Base-by-base conservation (phyloP, 2,113 vertebrate species). In the Amia ocellicauda region DNA sequence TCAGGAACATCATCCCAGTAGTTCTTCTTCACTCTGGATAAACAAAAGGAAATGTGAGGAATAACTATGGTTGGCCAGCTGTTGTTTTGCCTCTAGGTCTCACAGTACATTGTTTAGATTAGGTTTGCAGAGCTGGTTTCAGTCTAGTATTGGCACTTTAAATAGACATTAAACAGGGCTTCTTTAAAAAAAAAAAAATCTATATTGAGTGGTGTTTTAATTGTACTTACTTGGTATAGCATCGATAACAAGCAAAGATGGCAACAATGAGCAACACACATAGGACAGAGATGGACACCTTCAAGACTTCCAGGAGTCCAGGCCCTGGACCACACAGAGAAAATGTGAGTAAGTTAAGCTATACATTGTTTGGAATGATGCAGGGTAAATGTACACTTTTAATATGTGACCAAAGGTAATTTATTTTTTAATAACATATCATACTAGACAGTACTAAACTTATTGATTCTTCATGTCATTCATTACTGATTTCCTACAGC, bases 171-270 rank as follows among this genome's bases (percentile, higher is more conserved):
- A n/a, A n/a, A n/a, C n/a, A n/a, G n/a, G n/a, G n/a, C n/a, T n/a
- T n/a, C n/a, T n/a, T n/a, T n/a, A n/a, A n/a, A n/a, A n/a, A n/a
- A n/a, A n/a, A n/a, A n/a, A n/a, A n/a, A n/a, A 22, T 20, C 10
- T 22, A 22, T 10, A 10, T 52, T 1, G 2, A 24, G 23, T 23
- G 14, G 2, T 7, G 17, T 19, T 40, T 55, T 26, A 60, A 11
- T 26, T 41, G 3, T 28, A 70, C 85, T 78, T 83, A 88, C 87
- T 72, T 84, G 52, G 68, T 28, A 60, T 20, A 69, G 45, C 54
- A 71, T 49, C 16, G 23, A 56, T 60, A 82, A 1, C 66, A 10
- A 5, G 11, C 29, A 29, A 0, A n/a, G 24, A 56, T 72, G 31
- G 73, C 36, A 41, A 76, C 1, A 59, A 81, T 24, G 36, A 82